A percentile compares a stretch with the other conserved stretches of the same genome.
Conservation (phyloP, 2,113 vertebrate genomes). For the Copsychus sechellarum region DNA sequence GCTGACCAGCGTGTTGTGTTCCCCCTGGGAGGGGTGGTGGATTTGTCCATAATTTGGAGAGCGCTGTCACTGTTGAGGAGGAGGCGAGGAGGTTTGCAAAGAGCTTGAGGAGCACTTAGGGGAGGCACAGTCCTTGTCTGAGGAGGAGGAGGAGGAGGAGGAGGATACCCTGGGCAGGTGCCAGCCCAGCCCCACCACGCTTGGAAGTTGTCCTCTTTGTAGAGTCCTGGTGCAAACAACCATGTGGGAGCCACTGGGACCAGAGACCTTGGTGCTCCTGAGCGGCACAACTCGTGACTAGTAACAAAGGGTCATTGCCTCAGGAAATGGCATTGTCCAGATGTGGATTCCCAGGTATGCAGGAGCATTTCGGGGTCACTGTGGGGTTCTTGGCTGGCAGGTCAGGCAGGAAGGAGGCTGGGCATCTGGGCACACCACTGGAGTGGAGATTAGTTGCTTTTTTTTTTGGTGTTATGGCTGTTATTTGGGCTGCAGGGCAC, state of each 20-base stretch:
- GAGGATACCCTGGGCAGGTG: neutral
- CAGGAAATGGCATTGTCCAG: neutral
- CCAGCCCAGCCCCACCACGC: neutral
- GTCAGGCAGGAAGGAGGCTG: neutral
- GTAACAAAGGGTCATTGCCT: fast-evolving
- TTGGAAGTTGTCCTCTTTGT: neutral
- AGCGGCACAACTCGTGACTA: fast-evolving
- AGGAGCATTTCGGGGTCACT: fast-evolving
- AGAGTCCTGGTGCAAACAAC: neutral
- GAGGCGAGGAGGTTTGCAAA: neutral
- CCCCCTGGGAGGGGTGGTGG: neutral
- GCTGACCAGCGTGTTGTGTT: fast-evolving
- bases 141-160: neutral
- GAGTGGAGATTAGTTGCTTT: neutral
- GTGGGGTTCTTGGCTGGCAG: neutral
- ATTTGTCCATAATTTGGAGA: neutral
- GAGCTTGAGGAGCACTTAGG: neutral
- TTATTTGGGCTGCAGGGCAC: neutral
- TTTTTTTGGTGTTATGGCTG: neutral
- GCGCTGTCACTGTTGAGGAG: fast-evolving
- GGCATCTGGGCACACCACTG: neutral
- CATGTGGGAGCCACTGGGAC: fast-evolving
- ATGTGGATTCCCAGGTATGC: neutral
- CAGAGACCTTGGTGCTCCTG: neutral
- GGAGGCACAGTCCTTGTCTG: neutral